These are phyloP conservation scores for Augochlora pura DNA, from an alignment of 1,140 invertebrate species.

Conservation along the genomic window DNA sequence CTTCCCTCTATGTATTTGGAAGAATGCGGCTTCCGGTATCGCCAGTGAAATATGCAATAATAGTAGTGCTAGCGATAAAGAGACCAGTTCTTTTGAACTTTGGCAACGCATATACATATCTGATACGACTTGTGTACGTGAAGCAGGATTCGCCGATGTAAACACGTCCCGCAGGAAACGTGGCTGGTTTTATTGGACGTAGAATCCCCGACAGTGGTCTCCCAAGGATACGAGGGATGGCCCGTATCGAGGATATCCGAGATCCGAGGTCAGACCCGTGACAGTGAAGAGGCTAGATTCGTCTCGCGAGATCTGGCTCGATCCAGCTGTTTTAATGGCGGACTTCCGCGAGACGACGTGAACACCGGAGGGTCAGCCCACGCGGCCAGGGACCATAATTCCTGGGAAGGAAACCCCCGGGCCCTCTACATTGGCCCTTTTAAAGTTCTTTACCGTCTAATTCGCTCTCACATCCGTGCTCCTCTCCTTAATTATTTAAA, in stretches of 20 bases:
- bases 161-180: not conserved
- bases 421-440: slow-evolving; percentile 52
- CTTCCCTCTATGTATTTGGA: no score
- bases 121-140: no score
- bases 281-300: slow-evolving; percentile 40
- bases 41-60: no score
- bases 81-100: no score
- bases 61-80: no score
- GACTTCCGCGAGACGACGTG: slow-evolving; percentile 60
- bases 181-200: not conserved
- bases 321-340: slow-evolving; percentile 62
- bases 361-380: slow-evolving; percentile 54
- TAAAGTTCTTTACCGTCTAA: slow-evolving; percentile 40
- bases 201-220: not conserved
- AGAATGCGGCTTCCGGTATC: no score
- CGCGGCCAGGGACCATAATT: slow-evolving; percentile 49
- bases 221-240: not conserved
- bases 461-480: slow-evolving; percentile 20
- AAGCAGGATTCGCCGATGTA: not conserved
- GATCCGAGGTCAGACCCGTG: slow-evolving; percentile 41
- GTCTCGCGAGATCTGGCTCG: slow-evolving; percentile 48
- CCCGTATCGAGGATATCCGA: slow-evolving; percentile 22
- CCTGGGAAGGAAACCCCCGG: slow-evolving; percentile 54
- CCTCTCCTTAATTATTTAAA: slow-evolving; percentile 23
- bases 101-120: no score